A percentile compares a stretch with the other conserved stretches of the same genome.
phyloP scores from a whole-genome alignment of 2,888 invertebrate species.

The Falcaria lacertinaria region DNA sequence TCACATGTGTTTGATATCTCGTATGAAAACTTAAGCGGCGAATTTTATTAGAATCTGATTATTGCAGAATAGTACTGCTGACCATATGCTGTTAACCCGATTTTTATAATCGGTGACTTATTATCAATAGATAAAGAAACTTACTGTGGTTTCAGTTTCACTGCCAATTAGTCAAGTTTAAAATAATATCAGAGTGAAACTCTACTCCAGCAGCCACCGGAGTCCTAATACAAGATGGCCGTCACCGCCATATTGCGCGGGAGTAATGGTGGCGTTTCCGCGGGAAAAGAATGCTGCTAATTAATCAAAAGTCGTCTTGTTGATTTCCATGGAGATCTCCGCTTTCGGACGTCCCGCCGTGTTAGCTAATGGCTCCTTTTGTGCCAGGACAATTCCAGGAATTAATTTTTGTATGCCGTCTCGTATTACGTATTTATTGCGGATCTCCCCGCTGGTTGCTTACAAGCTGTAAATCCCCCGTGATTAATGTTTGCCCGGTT shows the following conservation, averaged over 20 bases:
- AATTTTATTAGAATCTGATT: too few species aligned
- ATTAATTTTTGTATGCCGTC: slow-evolving; percentile 61
- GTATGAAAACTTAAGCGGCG: too few species aligned
- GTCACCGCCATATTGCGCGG: slow-evolving; percentile 60
- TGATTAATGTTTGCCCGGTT: slow-evolving; percentile 54
- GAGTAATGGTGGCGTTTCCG: slow-evolving; percentile 61
- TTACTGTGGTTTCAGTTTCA: too few species aligned
- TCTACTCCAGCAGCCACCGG: slow-evolving; percentile 47
- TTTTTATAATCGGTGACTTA: too few species aligned
- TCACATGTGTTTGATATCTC: too few species aligned
- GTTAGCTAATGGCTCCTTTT: slow-evolving; percentile 68
- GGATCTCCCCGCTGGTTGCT: slow-evolving; percentile 35
- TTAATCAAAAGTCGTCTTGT: slow-evolving; percentile 73
- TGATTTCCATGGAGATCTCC: slow-evolving; percentile 74
- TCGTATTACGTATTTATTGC: slow-evolving; percentile 47
- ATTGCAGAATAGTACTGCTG: too few species aligned
- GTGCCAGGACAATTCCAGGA: slow-evolving; percentile 54
- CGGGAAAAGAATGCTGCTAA: slow-evolving; percentile 74
- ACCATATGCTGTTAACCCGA: too few species aligned
- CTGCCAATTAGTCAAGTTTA: too few species aligned
- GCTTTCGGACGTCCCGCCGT: slow-evolving; percentile 52
- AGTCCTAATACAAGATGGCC: slow-evolving; percentile 52
- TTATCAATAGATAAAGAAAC: too few species aligned
- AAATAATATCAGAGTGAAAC: too few species aligned
- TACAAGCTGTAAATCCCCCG: slow-evolving; percentile 32